Percentiles rank a stretch among this genome's conserved stretches.
phyloP scores from a whole-genome alignment of 2,888 invertebrate genomes.

The Polyommatus icarus region DNA sequence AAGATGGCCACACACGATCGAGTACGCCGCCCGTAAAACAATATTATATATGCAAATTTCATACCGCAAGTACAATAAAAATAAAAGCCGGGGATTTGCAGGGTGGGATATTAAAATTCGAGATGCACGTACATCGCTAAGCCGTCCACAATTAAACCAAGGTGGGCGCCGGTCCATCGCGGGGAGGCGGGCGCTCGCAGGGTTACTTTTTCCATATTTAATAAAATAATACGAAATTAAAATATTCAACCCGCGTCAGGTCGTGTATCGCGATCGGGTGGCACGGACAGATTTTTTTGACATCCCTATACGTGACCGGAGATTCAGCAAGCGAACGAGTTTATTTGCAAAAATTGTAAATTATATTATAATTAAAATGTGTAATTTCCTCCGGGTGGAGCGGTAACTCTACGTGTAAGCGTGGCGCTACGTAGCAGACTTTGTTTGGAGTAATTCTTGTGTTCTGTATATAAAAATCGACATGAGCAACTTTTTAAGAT shows the following conservation, averaged over 20 bases:
- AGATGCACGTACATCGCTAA: slow-evolving; percentile 54
- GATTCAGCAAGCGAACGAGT: slow-evolving; percentile 40
- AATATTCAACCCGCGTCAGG: slow-evolving; percentile 70
- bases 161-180: slow-evolving; percentile 53
- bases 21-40: slow-evolving; percentile 40
- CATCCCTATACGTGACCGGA: slow-evolving; percentile 72
- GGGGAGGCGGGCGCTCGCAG: slow-evolving; percentile 45
- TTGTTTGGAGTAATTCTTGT: not conserved
- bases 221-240: slow-evolving; percentile 71
- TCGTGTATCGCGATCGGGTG: slow-evolving; percentile 76
- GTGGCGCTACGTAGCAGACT: not conserved
- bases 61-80: slow-evolving; percentile 65
- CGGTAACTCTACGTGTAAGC: not conserved
- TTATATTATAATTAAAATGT: slow-evolving; percentile 28
- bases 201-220: slow-evolving; percentile 66
- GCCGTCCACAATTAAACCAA: slow-evolving; percentile 52
- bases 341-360: slow-evolving; percentile 62
- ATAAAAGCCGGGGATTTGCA: slow-evolving; percentile 59
- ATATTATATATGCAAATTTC: slow-evolving; percentile 56
- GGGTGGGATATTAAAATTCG: slow-evolving; percentile 69
- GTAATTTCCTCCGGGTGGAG: not conserved
- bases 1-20: slow-evolving; percentile 28
- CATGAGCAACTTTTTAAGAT: not conserved
- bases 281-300: slow-evolving; percentile 65
- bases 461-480: not conserved